Conservation (phyloP, 2,113 vertebrate species). For the Perca flavescens region DNA sequence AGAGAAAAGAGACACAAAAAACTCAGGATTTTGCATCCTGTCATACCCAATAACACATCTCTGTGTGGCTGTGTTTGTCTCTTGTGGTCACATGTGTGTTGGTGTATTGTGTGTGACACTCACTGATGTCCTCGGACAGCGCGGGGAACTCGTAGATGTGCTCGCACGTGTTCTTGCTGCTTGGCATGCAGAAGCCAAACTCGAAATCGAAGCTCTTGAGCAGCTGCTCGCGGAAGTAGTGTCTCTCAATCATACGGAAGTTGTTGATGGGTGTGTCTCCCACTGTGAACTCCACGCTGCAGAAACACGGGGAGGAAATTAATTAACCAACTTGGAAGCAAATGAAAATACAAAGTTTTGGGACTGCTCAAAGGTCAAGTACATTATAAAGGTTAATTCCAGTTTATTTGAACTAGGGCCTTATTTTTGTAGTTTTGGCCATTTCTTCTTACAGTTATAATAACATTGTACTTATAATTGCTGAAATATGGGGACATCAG, state of each 20-base stretch:
- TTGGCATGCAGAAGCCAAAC: conserved; percentile 99
- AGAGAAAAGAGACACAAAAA: conserved; percentile 36
- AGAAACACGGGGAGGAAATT: conserved; percentile 14
- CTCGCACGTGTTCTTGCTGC: conserved; percentile 98
- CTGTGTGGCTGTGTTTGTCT: conserved; percentile 28
- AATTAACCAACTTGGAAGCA: not conserved
- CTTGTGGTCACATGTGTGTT: not conserved
- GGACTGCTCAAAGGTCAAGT: not conserved
- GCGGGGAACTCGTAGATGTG: conserved; percentile 99
- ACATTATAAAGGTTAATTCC: not conserved
- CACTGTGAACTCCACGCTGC: conserved; percentile 98
- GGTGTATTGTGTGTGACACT: conserved; percentile 68
- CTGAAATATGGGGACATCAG: not conserved
- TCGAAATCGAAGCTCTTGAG: conserved; percentile 99
- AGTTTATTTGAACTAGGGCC: not conserved
- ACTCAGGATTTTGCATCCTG: not conserved
- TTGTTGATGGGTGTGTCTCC: conserved; percentile 97
- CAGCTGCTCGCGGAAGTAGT: conserved; percentile 95
- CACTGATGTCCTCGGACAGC: conserved; percentile 96
- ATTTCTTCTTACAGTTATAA: not conserved
- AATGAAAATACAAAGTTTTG: not conserved
- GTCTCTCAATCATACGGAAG: conserved; percentile 99
- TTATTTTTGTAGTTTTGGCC: not conserved
- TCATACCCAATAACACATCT: not conserved
- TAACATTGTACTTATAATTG: not conserved